These are phyloP conservation scores for Catostomus latipinnis DNA, from an alignment of 2,797 vertebrate genomes.

Conservation along the genomic window DNA sequence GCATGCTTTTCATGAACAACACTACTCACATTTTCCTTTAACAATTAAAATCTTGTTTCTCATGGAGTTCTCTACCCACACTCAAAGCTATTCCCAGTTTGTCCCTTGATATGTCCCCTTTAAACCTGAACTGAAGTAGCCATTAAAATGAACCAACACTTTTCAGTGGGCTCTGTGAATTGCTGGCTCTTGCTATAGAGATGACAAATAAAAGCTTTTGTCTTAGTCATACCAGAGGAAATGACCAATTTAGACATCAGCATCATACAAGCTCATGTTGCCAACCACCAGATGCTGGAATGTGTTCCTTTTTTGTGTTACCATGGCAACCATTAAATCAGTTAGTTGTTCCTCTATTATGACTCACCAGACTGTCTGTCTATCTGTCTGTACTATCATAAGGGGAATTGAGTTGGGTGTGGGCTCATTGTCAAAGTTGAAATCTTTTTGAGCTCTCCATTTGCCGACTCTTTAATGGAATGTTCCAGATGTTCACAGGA, in stretches of 20 bases:
- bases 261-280: slow-evolving; percentile 9
- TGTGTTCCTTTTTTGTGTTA: slow-evolving; percentile 29
- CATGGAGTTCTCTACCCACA: too few species aligned
- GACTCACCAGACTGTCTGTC: slow-evolving; percentile 13
- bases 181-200: slow-evolving; percentile 3
- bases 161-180: neutral
- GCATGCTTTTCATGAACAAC: neutral
- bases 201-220: slow-evolving; percentile 5
- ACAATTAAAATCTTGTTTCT: neutral
- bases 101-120: neutral
- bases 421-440: slow-evolving; percentile 5
- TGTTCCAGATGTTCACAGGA: neutral
- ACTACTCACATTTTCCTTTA: neutral
- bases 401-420: slow-evolving; percentile 27
- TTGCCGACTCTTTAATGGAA: neutral
- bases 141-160: neutral
- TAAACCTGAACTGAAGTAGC: neutral
- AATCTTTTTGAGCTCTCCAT: neutral
- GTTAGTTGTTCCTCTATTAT: neutral
- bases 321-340: slow-evolving; percentile 21
- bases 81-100: neutral
- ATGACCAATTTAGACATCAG: slow-evolving; percentile 7
- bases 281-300: slow-evolving; percentile 22
- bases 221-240: slow-evolving; percentile 12
- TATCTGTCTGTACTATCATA: slow-evolving; percentile 6